Evolutionary conservation across 1,140 invertebrate genomes (phyloP), one percentile per base, ranked within the genome.

Genomic region (Drosophila pseudoananassae): DNA sequence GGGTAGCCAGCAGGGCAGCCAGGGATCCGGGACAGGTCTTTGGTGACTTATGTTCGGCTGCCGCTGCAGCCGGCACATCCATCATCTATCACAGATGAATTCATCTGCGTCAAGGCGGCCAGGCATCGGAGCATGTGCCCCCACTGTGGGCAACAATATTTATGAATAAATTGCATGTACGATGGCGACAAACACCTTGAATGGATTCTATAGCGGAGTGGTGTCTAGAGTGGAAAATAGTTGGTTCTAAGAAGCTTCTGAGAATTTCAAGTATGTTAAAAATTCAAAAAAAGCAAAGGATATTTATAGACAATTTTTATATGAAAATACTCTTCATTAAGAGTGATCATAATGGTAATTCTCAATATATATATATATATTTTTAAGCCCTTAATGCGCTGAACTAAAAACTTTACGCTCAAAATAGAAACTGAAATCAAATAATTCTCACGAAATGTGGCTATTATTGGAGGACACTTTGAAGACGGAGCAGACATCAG

Each of bases 61-160:
- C 74, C 66, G 74, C 73, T 90, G 79, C 85, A 90, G 85, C 69
- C 85, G 84, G 73, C 77, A 80, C 85, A 90, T 90, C 88, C 83
- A 90, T 90, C 88, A 84, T 84, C 80, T 79, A 90, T 90, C 88
- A 84, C 80, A 91, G 83, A 78, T 59, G 80, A 88, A 90, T 90
- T 85, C 88, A 85, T 90, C 88, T 90, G 71, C 79, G 88, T 88
- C 88, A 90, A 76, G 70, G 74, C 63, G 77, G 17, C 63, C 75
- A 52, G 61, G 74, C 25, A 27, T 27, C 25, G 25, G 25, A 27
- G 59, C 76, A 72, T 80, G 72, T 72, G 74, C 77, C 77, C 79
- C 80, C 77, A 81, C 78, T 90, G 82, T 88, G 80, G 65, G 69
- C 83, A 68, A 81, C 73, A 84, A 76, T 73, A 90, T 90, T 90